These are phyloP conservation scores for Bombus terrestris DNA, from an alignment of 1,140 invertebrate species.

Conservation along the genomic window DNA sequence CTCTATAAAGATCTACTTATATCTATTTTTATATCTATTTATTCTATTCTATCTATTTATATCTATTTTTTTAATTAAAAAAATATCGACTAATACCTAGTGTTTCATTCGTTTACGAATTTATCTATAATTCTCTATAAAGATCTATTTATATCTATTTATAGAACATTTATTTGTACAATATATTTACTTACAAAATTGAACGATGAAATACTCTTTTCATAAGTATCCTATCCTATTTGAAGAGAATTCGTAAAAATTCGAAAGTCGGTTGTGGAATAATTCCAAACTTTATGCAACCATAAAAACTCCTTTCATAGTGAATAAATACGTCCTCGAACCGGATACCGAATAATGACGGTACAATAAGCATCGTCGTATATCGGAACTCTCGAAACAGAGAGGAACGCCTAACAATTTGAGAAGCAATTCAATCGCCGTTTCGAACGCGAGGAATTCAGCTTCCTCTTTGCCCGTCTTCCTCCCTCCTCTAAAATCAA, in stretches of 20 bases:
- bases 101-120: no score
- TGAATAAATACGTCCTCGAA: not conserved
- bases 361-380: not conserved
- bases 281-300: not conserved
- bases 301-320: not conserved
- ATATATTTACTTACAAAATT: no score
- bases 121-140: no score
- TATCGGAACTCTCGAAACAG: not conserved
- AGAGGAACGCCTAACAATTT: slow-evolving; percentile 14
- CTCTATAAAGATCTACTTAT: no score
- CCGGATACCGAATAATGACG: not conserved
- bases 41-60: no score
- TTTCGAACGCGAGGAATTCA: not conserved
- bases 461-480: not conserved
- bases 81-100: no score
- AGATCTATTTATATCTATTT: no score
- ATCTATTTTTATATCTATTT: no score
- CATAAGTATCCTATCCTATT: not conserved
- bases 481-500: not conserved
- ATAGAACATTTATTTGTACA: no score
- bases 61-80: no score
- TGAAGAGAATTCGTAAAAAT: not conserved
- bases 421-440: slow-evolving; percentile 1
- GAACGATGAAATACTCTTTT: not conserved
- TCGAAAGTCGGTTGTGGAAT: not conserved